Base-by-base conservation (phyloP, 2,797 vertebrate species). In the Microhierax caerulescens region DNA sequence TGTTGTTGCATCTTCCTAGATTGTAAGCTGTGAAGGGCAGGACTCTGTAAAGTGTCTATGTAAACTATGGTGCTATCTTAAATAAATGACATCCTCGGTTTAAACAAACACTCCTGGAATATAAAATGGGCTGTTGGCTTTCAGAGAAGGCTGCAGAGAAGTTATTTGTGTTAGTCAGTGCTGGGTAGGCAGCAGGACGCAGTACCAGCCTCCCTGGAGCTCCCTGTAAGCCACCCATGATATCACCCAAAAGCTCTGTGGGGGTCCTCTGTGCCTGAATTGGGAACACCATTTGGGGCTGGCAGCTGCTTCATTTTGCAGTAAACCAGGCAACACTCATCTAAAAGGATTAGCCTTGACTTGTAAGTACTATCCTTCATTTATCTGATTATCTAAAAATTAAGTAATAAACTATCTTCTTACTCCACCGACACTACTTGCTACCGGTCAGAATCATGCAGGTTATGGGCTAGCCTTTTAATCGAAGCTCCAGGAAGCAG, bases 181-280 rank as follows among this genome's bases (percentile, higher is more conserved):
- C 79, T 57, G 34, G n/a, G n/a, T 30, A 2, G 72, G 74, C 36
- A 30, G 51, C 28, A 56, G 70, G 50, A 63, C 37, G 9, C 4
- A 5, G 74, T 13, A 15, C 15, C 32, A 14, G 65, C 36, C 34
- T 92, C 36, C 63, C 50, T 47, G 61, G 61, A 28, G 14, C 50
- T 57, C 0, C 0, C 54, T 23, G 15, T 37, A 30, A 59, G 51
- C 51, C 30, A 11, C 12, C 4, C 8, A 3, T 8, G 2, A 1
- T 8, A 2, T 10, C 28, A 50, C 19, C 57, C 41, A 53, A 50
- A 53, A 68, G 36, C 43, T 53, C 47, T 47, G 50, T 17, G 10
- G 41, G n/a, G 4, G 2, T 37, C 24, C 48, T 68, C 59, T 32
- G 53, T 15, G 50, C 22, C 60, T 32, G 13, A n/a, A 5, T 48